A percentile compares a stretch with the other conserved stretches of the same genome.
These are phyloP conservation scores for Zaprionus capensis DNA, from an alignment of 1,140 invertebrate species.

Conservation along the genomic window DNA sequence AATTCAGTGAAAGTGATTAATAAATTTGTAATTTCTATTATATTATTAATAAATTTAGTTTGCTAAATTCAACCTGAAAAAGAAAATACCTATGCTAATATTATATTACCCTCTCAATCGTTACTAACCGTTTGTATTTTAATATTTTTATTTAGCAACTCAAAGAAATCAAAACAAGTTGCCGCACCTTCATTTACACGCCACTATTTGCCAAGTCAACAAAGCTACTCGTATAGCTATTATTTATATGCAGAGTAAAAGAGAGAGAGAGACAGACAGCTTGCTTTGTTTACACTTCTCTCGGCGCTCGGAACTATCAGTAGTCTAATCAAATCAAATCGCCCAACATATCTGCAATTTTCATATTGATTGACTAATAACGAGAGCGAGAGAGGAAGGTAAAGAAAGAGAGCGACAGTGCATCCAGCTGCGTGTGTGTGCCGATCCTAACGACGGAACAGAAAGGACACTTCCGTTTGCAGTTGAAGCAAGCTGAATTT, in stretches of 20 bases:
- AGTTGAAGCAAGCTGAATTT: slow-evolving; percentile 34
- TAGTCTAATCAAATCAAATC: slow-evolving; percentile 11
- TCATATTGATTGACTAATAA: slow-evolving; percentile 32
- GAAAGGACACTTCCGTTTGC: slow-evolving; percentile 27
- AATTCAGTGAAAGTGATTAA: no score
- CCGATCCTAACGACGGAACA: not conserved
- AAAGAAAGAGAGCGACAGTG: not conserved
- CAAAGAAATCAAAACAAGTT: not conserved
- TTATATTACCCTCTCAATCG: not conserved
- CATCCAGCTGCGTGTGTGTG: slow-evolving; percentile 13
- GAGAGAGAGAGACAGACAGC: not conserved
- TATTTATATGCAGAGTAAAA: not conserved
- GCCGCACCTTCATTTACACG: not conserved
- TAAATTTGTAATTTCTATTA: no score
- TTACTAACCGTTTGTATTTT: not conserved
- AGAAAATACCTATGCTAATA: not conserved
- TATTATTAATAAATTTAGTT: not conserved
- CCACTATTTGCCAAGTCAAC: not conserved
- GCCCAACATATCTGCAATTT: slow-evolving; percentile 13
- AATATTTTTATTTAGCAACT: not conserved
- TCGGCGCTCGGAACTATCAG: not conserved
- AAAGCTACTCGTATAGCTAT: not conserved
- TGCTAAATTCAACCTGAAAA: not conserved
- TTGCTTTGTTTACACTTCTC: not conserved
- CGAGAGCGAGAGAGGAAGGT: not conserved